These are phyloP conservation scores for Corythornis cristatus DNA, from an alignment of 2,113 vertebrate species.

Conservation along the genomic window DNA sequence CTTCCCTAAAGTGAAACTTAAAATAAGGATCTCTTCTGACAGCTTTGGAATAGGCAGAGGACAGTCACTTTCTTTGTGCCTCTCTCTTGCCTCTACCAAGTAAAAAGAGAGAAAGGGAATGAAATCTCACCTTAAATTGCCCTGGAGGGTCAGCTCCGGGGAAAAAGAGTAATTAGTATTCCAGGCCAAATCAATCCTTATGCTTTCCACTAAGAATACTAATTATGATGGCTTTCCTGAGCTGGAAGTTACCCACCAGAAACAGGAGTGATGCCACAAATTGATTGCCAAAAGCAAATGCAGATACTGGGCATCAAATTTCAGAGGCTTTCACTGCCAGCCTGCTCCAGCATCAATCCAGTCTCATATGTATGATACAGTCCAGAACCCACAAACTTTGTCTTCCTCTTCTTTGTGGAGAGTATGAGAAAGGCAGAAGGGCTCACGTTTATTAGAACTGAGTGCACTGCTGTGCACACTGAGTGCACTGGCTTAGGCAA, in stretches of 20 bases:
- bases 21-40: background rate
- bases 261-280: background rate
- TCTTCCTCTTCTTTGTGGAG: background rate
- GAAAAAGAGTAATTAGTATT: background rate
- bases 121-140: background rate
- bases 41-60: background rate
- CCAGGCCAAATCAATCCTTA: slow-evolving; percentile 1
- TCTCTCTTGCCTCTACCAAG: background rate
- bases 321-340: background rate
- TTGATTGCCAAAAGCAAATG: background rate
- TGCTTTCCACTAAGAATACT: slow-evolving; percentile 23
- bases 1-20: background rate
- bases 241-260: background rate
- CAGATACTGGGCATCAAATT: background rate
- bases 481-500: background rate
- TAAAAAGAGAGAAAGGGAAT: background rate
- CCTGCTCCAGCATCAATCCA: background rate
- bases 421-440: background rate
- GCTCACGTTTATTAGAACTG: background rate
- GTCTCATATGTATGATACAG: fast-evolving
- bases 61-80: background rate
- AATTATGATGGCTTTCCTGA: background rate
- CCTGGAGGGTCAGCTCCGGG: background rate
- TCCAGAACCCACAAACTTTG: background rate
- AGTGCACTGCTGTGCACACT: background rate